A percentile compares a stretch with the other conserved stretches of the same genome.
Evolutionary conservation across 2,797 vertebrate species (phyloP).

Genomic region (Spatula versicolor): DNA sequence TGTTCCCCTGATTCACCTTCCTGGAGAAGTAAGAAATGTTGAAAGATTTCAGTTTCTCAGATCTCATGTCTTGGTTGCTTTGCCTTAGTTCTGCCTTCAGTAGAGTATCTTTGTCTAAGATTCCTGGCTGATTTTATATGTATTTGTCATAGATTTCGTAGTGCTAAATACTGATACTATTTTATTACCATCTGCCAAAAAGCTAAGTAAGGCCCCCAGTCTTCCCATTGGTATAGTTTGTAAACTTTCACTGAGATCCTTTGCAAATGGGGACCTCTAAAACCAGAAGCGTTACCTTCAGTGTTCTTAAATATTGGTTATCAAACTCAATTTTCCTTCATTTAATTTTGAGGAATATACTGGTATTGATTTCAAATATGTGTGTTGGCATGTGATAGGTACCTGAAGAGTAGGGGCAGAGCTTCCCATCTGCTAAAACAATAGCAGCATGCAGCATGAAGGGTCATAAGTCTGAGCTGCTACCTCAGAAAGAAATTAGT

Average conservation of each 20-base stretch:
- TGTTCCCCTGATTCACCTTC: background rate
- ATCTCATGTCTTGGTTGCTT: background rate
- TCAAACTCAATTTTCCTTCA: background rate
- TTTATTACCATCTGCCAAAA: background rate
- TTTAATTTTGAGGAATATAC: background rate
- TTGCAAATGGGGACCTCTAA: background rate
- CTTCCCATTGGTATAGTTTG: background rate
- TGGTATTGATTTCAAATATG: background rate
- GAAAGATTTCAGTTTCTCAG: background rate
- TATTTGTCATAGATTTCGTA: background rate
- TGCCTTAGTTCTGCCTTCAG: conserved; percentile 18
- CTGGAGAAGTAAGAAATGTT: background rate
- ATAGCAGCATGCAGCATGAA: background rate
- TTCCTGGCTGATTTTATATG: background rate
- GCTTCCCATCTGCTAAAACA: background rate
- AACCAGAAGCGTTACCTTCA: background rate
- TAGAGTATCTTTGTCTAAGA: background rate
- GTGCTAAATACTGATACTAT: background rate
- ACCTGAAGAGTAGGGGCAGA: background rate
- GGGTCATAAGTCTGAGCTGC: background rate
- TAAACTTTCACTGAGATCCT: background rate
- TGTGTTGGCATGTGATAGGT: background rate
- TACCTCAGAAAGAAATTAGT: background rate
- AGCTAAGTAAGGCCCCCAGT: background rate
- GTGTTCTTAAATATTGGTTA: background rate